Evolutionary conservation across 2,888 invertebrate genomes (phyloP), one percentile per base, ranked within the genome.

Genomic region (Argyresthia goedartella): DNA sequence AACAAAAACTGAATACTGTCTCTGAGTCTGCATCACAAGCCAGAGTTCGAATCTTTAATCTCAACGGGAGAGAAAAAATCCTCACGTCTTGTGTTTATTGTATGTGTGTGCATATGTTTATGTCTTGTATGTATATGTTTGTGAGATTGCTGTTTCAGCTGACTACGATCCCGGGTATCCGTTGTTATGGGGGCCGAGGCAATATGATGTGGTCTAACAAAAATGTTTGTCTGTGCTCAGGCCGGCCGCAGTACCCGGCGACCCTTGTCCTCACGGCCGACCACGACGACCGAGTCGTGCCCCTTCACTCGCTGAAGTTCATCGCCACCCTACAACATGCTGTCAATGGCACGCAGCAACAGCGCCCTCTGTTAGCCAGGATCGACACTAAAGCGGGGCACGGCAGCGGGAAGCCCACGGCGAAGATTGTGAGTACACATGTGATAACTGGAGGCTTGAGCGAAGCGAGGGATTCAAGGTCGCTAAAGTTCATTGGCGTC

Each of bases 211-310:
- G 25, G 7, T 8, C 16, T 47, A 16, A 47, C 8, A 11, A 16
- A 33, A 16, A 47, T 4, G 33, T 47, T 34, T 33, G 8, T 50
- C 7, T 42, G 7, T n/a, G 9, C 10, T 14, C 53, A 76, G 76
- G 69, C 15, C 73, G 76, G 8, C 72, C 74, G 9, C 92, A 97
- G 79, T 99, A 98, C 89, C 99, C 99, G 7, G 92, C 98, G 14
- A 93, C 93, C 15, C 86, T 99, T 57, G 89, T 99, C 55, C 85
- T 97, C 61, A 98, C 98, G n/a, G 98, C 96, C 15, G 98, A 99
- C 88, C 98, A 99, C 81, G 98, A 99, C 86, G 98, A 99, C 87
- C 92, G 99, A 61, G 99, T 99, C 58, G 98, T 98, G 59, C 99
- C 99, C 50, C 89, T 97, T 59, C 99, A 99, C 88, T 97, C 98